Percentiles rank a stretch among this genome's conserved stretches.
Conservation (phyloP, 1,140 invertebrate genomes). For the Drosophila pruinosa region DNA sequence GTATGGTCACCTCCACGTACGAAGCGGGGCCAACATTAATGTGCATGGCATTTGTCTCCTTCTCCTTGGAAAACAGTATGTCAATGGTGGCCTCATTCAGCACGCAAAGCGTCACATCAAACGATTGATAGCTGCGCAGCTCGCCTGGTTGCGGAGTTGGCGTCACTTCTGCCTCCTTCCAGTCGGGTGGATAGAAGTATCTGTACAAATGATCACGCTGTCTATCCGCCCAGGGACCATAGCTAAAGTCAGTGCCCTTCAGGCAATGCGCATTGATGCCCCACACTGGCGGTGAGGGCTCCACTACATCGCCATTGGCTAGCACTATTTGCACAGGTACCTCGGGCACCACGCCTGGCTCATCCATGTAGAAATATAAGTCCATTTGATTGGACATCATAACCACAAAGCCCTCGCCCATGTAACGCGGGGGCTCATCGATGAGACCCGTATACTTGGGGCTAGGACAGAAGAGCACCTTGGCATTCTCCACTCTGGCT, state of each 20-base stretch:
- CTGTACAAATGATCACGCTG: constrained; percentile 97
- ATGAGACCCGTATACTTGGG: constrained; percentile 96
- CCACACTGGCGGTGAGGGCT: constrained; percentile 96
- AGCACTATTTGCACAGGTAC: constrained; percentile 94
- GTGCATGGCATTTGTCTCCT: constrained; percentile 98
- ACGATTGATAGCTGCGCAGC: constrained; percentile 93
- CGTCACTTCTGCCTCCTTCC: constrained; percentile 89
- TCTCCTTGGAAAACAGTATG: constrained; percentile 97
- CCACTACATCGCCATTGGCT: constrained; percentile 96
- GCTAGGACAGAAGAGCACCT: constrained; percentile 96
- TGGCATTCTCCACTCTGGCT: constrained; percentile 97
- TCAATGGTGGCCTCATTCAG: constrained; percentile 96
- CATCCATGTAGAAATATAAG: constrained; percentile 98
- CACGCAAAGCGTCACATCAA: constrained; percentile 95
- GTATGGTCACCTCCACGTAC: constrained; percentile 97
- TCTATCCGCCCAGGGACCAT: constrained; percentile 98
- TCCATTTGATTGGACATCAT: constrained; percentile 97
- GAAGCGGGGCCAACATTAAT: constrained; percentile 96
- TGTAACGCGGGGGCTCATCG: constrained; percentile 97
- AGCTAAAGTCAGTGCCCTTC: constrained; percentile 98
- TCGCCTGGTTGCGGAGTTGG: constrained; percentile 93
- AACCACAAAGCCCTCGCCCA: constrained; percentile 97
- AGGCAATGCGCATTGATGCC: constrained; percentile 98
- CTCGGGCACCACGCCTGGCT: constrained; percentile 94
- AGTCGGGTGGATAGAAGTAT: constrained; percentile 98